phyloP scores from a whole-genome alignment of 2,888 invertebrate genomes.

The Megalurothrips usitatus region DNA sequence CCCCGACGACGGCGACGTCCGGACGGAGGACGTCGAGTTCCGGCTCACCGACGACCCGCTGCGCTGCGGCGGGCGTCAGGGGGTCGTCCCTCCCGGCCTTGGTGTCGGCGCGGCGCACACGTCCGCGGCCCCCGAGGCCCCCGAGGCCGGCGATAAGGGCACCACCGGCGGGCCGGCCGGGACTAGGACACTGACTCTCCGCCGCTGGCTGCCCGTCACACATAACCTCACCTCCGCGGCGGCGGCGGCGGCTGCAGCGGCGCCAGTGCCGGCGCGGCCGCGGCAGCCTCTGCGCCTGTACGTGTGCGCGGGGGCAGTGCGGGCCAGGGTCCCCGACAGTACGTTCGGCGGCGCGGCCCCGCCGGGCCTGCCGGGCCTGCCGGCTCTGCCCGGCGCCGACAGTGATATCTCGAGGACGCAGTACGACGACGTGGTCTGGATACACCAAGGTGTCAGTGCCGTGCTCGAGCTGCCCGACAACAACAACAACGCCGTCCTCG shows the following conservation, averaged over 20 bases:
- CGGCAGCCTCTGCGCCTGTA: not conserved
- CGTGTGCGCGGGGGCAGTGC: not conserved
- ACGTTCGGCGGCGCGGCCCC: not conserved
- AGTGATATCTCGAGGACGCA: not conserved
- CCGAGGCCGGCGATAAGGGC: not conserved
- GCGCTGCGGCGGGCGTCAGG: not conserved
- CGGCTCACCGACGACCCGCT: not conserved
- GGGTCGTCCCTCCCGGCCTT: no score
- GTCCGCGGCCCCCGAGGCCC: not conserved
- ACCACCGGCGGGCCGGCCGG: not conserved
- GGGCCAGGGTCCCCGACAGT: not conserved
- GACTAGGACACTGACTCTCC: not conserved
- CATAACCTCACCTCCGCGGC: conserved; percentile 1
- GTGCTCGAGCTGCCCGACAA: not conserved
- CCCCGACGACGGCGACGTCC: not conserved
- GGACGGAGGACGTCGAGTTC: not conserved
- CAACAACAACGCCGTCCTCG: not conserved
- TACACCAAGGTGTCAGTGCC: not conserved
- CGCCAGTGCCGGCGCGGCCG: not conserved
- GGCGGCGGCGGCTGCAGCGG: not conserved
- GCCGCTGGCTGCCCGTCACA: not conserved
- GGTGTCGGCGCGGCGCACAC: no score
- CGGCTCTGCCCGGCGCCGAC: not conserved
- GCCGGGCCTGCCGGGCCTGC: no score
- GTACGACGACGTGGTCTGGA: not conserved